A percentile compares a stretch with the other conserved stretches of the same genome.
Evolutionary conservation across 2,888 invertebrate species (phyloP).

Genomic region (Neocrepidodera transversa): DNA sequence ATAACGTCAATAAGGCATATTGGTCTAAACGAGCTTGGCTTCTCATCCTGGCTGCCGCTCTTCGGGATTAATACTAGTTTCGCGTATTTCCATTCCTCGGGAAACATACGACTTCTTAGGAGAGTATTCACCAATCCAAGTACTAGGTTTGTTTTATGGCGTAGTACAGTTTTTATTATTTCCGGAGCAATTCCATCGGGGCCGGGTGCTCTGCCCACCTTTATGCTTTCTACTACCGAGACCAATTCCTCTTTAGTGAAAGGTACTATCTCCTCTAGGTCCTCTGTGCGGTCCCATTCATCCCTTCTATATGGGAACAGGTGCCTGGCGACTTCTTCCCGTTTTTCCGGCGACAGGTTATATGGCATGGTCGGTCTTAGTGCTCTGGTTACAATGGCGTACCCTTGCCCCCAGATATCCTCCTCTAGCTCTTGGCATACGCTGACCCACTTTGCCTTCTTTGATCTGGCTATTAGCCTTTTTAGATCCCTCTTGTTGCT

Average conservation of each 20-base stretch:
- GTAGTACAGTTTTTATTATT: neutral
- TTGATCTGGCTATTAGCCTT: neutral
- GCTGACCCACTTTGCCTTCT: neutral
- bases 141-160: neutral
- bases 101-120: neutral
- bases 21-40: neutral
- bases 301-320: constrained; percentile 1
- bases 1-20: neutral
- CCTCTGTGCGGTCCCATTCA: neutral
- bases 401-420: neutral
- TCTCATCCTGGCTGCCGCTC: neutral
- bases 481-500: neutral
- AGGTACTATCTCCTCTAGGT: neutral
- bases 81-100: neutral
- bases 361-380: neutral
- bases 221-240: neutral
- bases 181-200: neutral
- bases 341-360: neutral
- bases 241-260: neutral
- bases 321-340: neutral
- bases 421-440: neutral
- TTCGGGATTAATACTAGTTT: neutral
- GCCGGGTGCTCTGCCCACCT: neutral
- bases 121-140: neutral
- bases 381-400: neutral